Evolutionary conservation across 2,797 vertebrate genomes (phyloP).

Genomic region (Scarus forsteni): DNA sequence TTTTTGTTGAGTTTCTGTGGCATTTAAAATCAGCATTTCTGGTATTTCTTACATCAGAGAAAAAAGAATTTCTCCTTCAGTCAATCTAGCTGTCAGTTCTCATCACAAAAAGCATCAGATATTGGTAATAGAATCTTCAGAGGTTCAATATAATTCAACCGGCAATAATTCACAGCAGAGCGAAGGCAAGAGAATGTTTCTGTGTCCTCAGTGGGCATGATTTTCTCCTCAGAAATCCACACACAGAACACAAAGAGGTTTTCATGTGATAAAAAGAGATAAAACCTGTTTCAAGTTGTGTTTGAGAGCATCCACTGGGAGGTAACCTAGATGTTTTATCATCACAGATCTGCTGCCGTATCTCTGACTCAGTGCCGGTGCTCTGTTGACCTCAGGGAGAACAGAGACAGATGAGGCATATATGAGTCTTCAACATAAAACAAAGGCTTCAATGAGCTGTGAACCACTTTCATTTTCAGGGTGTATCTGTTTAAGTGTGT

Average conservation of each 20-base stretch:
- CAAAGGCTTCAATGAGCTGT: slow-evolving; percentile 10
- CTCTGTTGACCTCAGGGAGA: slow-evolving; percentile 51
- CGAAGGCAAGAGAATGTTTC: slow-evolving; percentile 35
- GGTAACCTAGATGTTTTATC: slow-evolving; percentile 76
- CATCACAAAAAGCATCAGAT: slow-evolving; percentile 20
- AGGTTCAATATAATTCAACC: slow-evolving; percentile 30
- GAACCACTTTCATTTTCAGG: slow-evolving; percentile 29
- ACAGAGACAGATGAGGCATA: slow-evolving; percentile 9
- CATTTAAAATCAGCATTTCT: neutral
- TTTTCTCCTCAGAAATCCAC: slow-evolving; percentile 15
- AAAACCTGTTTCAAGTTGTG: slow-evolving; percentile 50
- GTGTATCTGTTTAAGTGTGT: slow-evolving; percentile 33
- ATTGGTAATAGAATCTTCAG: slow-evolving; percentile 11
- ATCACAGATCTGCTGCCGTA: slow-evolving; percentile 45
- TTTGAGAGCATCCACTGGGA: slow-evolving; percentile 64
- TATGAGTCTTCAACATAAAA: slow-evolving; percentile 25
- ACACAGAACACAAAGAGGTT: slow-evolving; percentile 46
- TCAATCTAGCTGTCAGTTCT: slow-evolving; percentile 26
- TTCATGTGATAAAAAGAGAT: slow-evolving; percentile 46
- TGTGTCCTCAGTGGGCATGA: slow-evolving; percentile 17
- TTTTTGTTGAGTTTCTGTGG: too few relatives aligned
- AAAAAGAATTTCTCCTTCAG: too few relatives aligned
- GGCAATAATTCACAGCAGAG: slow-evolving; percentile 25
- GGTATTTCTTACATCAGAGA: neutral
- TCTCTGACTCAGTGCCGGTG: slow-evolving; percentile 44